Percentiles rank a stretch among this genome's conserved stretches.
Evolutionary conservation across 1,140 invertebrate species (phyloP).

Genomic region (honey bee (Apis mellifera)): Amel_HAv3.1 CM009935.2:7261501-7262000

Average conservation of each 20-base stretch:
- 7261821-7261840: no score
- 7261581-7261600: constrained; percentile 74
- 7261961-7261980: constrained; percentile 39
- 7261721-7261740: constrained; percentile 74
- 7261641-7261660: constrained; percentile 69
- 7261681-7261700: constrained; percentile 70
- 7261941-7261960: background rate
- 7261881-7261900: constrained; percentile 3
- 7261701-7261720: constrained; percentile 70
- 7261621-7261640: constrained; percentile 70
- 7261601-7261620: constrained; percentile 63
- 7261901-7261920: constrained; percentile 37
- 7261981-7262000: constrained; percentile 19
- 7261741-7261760: constrained; percentile 45
- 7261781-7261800: background rate
- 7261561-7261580: constrained; percentile 77
- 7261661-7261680: constrained; percentile 81
- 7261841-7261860: background rate
- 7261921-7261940: constrained; percentile 3
- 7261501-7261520: constrained; percentile 67
- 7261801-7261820: background rate
- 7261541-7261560: constrained; percentile 64
- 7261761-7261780: constrained; percentile 28
- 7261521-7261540: constrained; percentile 62
- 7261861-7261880: constrained; percentile 31